Evolutionary conservation across 2,888 invertebrate species (phyloP).

Genomic region (Drosophila cognata): DNA sequence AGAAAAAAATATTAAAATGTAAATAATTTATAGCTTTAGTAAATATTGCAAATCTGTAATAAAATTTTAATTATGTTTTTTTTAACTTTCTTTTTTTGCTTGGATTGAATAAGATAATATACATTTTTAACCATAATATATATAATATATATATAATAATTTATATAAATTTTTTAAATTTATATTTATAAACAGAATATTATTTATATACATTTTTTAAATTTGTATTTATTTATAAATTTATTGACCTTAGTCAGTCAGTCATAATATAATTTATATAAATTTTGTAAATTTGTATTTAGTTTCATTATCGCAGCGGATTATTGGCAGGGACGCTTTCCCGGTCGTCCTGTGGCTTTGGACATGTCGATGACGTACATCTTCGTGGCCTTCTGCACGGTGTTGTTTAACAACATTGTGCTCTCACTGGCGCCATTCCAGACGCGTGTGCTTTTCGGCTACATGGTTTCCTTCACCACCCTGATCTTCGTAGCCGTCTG

Average conservation of each 20-base stretch:
- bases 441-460: conserved; percentile 94
- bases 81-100: background rate
- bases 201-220: background rate
- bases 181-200: background rate
- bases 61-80: background rate
- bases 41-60: background rate
- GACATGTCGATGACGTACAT: conserved; percentile 97
- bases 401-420: conserved; percentile 93
- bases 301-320: conserved; percentile 97
- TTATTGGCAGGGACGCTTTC: conserved; percentile 94
- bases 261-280: background rate
- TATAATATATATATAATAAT: background rate
- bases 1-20: background rate
- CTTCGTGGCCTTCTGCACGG: conserved; percentile 94
- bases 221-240: conserved; percentile 84
- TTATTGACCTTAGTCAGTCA: too few relatives aligned
- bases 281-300: conserved; percentile 11
- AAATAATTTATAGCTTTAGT: background rate
- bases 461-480: conserved; percentile 92
- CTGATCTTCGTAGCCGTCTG: conserved; percentile 93
- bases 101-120: background rate
- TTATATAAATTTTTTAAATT: background rate
- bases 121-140: conserved; percentile 80
- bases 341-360: conserved; percentile 93
- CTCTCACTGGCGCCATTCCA: conserved; percentile 93